phyloP scores from a whole-genome alignment of 30 jellyfish, hydroid and myxozoan species.

The Mastigias papua region DNA sequence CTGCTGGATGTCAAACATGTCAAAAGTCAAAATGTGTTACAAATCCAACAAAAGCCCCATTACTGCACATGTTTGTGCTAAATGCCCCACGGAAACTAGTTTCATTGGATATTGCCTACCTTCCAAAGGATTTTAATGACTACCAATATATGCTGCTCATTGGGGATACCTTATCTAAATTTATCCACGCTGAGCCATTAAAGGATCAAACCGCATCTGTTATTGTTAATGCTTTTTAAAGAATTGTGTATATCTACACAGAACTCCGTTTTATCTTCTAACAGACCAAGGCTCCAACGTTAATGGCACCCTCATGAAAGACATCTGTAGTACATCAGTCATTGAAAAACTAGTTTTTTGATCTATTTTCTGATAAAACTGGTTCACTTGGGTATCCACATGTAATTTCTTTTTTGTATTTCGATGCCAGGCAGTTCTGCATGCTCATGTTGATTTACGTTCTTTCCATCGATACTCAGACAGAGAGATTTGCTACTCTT shows the following conservation, averaged over 20 bases:
- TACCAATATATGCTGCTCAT: background rate
- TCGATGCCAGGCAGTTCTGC: no score
- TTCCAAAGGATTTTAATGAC: background rate
- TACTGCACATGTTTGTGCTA: conserved; percentile 48
- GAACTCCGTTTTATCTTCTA: background rate
- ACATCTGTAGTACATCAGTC: no score
- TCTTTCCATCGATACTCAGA: no score
- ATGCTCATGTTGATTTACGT: no score
- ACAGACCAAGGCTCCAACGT: no score
- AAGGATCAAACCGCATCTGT: background rate
- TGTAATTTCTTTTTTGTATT: no score
- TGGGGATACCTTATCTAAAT: background rate
- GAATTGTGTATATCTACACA: background rate
- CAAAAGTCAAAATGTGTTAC: conserved; percentile 65
- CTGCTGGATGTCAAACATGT: conserved; percentile 17
- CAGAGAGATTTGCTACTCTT: no score
- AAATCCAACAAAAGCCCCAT: conserved; percentile 61
- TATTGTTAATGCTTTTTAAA: background rate
- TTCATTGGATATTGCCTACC: conserved; percentile 30
- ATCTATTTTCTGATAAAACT: no score
- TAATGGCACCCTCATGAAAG: no score
- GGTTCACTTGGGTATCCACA: no score
- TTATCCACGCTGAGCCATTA: background rate
- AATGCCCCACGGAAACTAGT: conserved; percentile 66
- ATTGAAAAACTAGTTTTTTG: no score